Base-by-base conservation (phyloP, 2,888 invertebrate genomes). In the Adelognathus sp. region DNA sequence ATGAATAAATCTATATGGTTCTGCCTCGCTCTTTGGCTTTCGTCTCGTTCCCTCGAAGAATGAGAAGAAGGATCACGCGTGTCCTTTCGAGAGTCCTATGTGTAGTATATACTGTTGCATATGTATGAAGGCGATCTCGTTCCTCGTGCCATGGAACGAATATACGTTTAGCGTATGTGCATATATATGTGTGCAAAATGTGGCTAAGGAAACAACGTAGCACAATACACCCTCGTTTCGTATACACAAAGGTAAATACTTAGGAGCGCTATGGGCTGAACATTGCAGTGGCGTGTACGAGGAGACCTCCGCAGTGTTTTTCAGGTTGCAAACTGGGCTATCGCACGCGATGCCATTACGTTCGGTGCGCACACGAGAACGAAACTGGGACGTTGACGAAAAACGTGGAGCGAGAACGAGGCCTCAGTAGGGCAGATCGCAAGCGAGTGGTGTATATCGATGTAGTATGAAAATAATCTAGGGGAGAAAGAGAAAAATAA, bases 321-420 rank as follows among this genome's bases (percentile, higher is more conserved):
- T 71, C 79, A 79, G 78, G 77, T 84, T 84, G 81, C 82, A 82
- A 85, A 86, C 85, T 82, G 82, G 82, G 60, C 82, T 84, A 80
- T 82, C 81, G 82, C 85, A 87, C 84, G 86, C 87, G 84, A 84
- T 87, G 79, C 84, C 80, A n/a, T n/a, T n/a, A n/a, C n/a, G n/a
- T n/a, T n/a, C 77, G 78, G 27, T 52, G 21, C 29, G 44, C 67
- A 78, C 71, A 33, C 36, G 56, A 36, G 54, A 39, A 54, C 66
- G 67, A 71, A 76, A 72, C 63, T 73, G 73, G 85, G 82, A 85
- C 84, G 61, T 71, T 74, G 69, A 56, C 79, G 81, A 85, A 83
- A 81, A 85, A n/a, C n/a, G 27, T 67, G 54, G 39, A 14, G 52
- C 16, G 6, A 66, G 11, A 54, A 41, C 52, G 36, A 44, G 14